Evolutionary conservation across 2,888 invertebrate genomes (phyloP).

Genomic region (Idaea aversata): DNA sequence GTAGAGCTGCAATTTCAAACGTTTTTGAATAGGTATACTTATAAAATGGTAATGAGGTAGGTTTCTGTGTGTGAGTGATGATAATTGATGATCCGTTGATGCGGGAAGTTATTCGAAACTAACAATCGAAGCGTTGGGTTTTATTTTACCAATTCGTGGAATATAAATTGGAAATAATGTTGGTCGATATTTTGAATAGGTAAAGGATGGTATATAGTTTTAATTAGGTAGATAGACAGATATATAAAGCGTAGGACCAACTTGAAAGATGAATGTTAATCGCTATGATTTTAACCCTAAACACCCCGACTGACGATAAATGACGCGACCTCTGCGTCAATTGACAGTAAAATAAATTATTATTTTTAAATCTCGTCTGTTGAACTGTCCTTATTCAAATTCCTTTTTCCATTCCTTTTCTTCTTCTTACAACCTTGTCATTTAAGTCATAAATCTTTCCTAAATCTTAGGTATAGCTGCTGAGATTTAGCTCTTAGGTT

Average conservation of each 20-base stretch:
- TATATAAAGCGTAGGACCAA: neutral
- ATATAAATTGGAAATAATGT: neutral
- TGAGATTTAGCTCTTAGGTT: too few relatives aligned
- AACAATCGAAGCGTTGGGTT: neutral
- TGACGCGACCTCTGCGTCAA: too few relatives aligned
- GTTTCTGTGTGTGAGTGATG: neutral
- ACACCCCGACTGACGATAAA: too few relatives aligned
- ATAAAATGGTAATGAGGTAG: neutral
- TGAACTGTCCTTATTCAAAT: too few relatives aligned
- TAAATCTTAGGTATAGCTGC: too few relatives aligned
- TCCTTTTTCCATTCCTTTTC: too few relatives aligned
- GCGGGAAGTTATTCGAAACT: neutral
- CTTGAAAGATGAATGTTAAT: too few relatives aligned
- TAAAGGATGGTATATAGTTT: neutral
- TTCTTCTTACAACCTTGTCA: too few relatives aligned
- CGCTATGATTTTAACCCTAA: too few relatives aligned
- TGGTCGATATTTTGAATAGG: neutral
- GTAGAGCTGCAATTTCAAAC: neutral
- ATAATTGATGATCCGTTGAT: neutral
- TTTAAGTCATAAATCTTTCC: too few relatives aligned
- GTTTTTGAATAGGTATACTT: neutral
- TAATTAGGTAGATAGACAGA: neutral
- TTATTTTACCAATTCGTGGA: neutral
- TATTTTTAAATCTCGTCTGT: too few relatives aligned
- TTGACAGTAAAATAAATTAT: too few relatives aligned